Base-by-base conservation (phyloP, 2,888 invertebrate genomes). In the Aphrophora alni region DNA sequence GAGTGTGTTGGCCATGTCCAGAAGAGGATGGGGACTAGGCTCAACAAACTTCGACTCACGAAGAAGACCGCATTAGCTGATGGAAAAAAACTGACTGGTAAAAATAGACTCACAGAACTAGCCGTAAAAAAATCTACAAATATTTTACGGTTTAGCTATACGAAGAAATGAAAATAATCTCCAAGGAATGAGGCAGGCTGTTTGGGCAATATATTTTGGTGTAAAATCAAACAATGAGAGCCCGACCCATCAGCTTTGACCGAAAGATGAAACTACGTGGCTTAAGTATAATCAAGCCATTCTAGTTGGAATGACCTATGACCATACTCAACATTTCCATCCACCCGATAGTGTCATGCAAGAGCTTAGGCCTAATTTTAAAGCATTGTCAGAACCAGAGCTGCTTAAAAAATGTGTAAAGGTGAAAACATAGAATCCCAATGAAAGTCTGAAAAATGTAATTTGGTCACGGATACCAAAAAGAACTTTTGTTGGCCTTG, bases 1-100 rank as follows among this genome's bases (percentile, higher is more conserved):
- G 73, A 72, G 26, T 72, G 72, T 68, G 68, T 68, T 24, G 68
- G 68, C 21, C n/a, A n/a, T n/a, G n/a, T n/a, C n/a, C n/a, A n/a
- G n/a, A n/a, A n/a, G n/a, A n/a, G n/a, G n/a, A n/a, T 69, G 10
- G 69, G 69, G 27, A 27, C 69, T 26, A 25, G 27, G n/a, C 27
- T 73, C 26, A 26, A n/a, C n/a, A n/a, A n/a, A n/a, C n/a, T n/a
- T n/a, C n/a, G n/a, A n/a, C n/a, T n/a, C n/a, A n/a, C n/a, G n/a
- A n/a, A n/a, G n/a, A n/a, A n/a, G n/a, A n/a, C 51, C 51, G 17
- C 17, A 21, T 33, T 72, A n/a, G 72, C 26, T 17, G 72, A 26
- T 72, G 72, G 27, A 72, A 72, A 72, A 21, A 2, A 3, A 10
- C 27, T 72, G 14, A 17, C 72, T 5, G 72, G 72, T 28, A 72